These are phyloP conservation scores for Brachionus asplanchnoidis DNA, from an alignment of 1,140 invertebrate species.

Conservation along the genomic window DNA sequence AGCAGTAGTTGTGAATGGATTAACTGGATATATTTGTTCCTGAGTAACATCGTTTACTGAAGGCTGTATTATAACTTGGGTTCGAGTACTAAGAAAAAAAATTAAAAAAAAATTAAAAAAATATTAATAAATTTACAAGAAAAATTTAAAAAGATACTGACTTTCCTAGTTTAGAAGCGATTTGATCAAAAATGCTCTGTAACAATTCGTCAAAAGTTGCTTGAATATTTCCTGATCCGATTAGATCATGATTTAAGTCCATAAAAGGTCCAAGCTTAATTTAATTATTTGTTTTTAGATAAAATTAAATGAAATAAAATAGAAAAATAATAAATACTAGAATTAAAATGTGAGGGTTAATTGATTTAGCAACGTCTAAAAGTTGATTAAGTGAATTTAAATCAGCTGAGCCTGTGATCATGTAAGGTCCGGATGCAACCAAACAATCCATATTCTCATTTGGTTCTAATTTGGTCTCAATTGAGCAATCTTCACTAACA, in stretches of 20 bases:
- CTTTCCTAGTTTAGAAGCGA: slow-evolving; percentile 8
- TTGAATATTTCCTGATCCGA: not conserved
- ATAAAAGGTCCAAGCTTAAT: slow-evolving; percentile 37
- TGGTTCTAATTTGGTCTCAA: not conserved
- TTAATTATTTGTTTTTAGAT: not conserved
- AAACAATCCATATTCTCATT: slow-evolving; percentile 10
- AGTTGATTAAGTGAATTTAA: not conserved
- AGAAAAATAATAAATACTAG: not conserved
- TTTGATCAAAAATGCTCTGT: not conserved
- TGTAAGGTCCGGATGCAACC: slow-evolving; percentile 21
- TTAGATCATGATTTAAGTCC: slow-evolving; percentile 31
- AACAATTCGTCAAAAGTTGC: not conserved
- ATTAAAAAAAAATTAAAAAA: not conserved
- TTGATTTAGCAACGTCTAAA: not conserved
- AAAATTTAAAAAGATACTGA: not conserved
- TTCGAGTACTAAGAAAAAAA: not conserved
- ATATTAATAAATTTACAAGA: not conserved
- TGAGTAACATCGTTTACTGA: not conserved
- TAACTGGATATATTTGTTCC: slow-evolving; percentile 33
- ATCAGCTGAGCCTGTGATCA: not conserved
- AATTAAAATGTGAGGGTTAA: slow-evolving; percentile 15
- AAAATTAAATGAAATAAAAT: not conserved
- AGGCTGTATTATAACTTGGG: slow-evolving; percentile 34
- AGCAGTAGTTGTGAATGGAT: not conserved
- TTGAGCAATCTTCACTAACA: not conserved